Evolutionary conservation across 2,113 vertebrate genomes (phyloP), one percentile per base, ranked within the genome.

Genomic region (Martes martes): DNA sequence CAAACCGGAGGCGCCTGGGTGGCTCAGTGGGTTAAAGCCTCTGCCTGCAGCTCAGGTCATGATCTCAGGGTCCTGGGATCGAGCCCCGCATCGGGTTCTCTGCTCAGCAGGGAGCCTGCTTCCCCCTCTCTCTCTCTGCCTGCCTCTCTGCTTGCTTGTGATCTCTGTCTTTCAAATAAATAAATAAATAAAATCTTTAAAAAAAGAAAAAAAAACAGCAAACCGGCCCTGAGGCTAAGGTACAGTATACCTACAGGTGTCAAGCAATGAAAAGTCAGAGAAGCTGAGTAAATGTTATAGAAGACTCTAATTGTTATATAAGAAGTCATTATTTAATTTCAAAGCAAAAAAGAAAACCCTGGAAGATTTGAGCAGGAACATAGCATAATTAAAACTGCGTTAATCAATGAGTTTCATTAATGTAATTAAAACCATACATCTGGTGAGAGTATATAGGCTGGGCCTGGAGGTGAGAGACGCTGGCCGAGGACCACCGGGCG

Each of bases 361-460:
- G 74, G 36, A 94, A 95, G 94, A 80, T 93, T 52, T 93, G 69
- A 93, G 61, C 74, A 96, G 55, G 73, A 96, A 97, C 94, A 91
- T 93, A 89, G 69, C 81, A 86, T 89, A 81, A 94, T 97, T 95
- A 97, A 96, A 96, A 89, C n/a, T 67, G 28, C 21, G 82, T 67
- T 93, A 65, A 94, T 89, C 82, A 87, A 95, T 96, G 33, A 65
- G 73, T 95, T 96, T 91, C 92, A 95, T 95, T 80, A 94, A 85
- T 50, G 55, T 87, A 97, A 96, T 96, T 96, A 88, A 95, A 93
- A 80, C 74, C 61, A 42, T 91, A 91, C 96, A 87, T 96, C 80
- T 82, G 45, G 16, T 55, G 65, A 90, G 24, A 10, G 19, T 26
- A 39, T 55, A 74, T 69, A 88, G 74, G 85, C 91, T 88, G 69